These are phyloP conservation scores for Eunapius fragilis DNA, from an alignment of 37 sponge, comb jelly and placozoan species.

Conservation along the genomic window DNA sequence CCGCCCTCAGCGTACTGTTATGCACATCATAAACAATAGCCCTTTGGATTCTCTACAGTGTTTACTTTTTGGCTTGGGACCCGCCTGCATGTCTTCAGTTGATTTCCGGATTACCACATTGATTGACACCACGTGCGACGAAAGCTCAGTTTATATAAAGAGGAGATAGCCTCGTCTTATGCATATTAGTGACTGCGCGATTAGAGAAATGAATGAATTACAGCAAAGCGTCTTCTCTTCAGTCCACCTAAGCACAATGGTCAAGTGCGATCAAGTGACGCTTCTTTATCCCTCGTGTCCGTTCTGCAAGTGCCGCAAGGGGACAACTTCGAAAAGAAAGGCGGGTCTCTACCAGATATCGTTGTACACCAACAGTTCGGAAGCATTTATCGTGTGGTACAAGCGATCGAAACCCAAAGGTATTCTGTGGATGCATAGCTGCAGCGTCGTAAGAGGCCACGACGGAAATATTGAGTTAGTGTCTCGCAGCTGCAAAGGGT, in stretches of 20 bases:
- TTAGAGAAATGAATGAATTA: slow-evolving; percentile 28
- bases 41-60: not conserved
- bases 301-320: slow-evolving; percentile 35
- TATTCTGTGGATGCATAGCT: slow-evolving; percentile 66
- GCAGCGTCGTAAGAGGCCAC: slow-evolving; percentile 37
- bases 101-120: no score
- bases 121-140: not conserved
- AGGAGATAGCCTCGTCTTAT: no score
- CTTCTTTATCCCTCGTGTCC: slow-evolving; percentile 60
- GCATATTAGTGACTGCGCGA: no score
- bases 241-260: slow-evolving; percentile 59
- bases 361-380: slow-evolving; percentile 66
- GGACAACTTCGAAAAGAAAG: slow-evolving; percentile 36
- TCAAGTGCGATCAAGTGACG: slow-evolving; percentile 39
- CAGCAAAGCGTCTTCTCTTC: slow-evolving; percentile 76
- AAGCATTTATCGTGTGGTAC: slow-evolving; percentile 73
- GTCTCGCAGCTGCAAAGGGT: slow-evolving; percentile 56
- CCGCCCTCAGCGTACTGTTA: not conserved
- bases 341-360: slow-evolving; percentile 47
- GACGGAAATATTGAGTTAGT: slow-evolving; percentile 53
- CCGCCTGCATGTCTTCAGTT: not conserved
- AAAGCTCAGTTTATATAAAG: not conserved
- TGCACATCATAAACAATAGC: not conserved
- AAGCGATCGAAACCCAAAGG: slow-evolving; percentile 76
- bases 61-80: not conserved